Base-by-base conservation (phyloP, 2,113 vertebrate species). In the Micronycteris hirsuta region DNA sequence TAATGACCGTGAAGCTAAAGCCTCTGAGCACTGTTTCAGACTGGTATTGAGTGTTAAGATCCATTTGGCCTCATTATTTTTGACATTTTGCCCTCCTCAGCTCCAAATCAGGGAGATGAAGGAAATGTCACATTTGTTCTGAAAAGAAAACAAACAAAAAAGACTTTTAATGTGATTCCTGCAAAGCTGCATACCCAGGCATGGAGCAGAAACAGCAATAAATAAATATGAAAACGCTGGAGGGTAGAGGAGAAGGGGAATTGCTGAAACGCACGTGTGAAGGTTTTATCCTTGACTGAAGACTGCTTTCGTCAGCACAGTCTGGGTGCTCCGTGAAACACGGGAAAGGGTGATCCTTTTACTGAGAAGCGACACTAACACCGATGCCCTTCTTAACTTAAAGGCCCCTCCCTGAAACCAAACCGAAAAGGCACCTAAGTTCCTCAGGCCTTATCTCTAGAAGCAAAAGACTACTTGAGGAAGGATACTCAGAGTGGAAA, bases 101-200 rank as follows among this genome's bases (percentile, higher is more conserved):
- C 26, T 93, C 67, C 65, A 28, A 90, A 92, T 86, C 81, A 92
- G 84, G 43, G 45, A 97, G 67, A 89, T 82, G 49, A 97, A 92
- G 95, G 84, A 96, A 96, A 95, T 92, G 86, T 82, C 90, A 77
- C 56, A 93, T 94, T 94, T 94, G 33, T 95, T 96, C 77, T 93
- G 84, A 74, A 97, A 94, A 93, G 47, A 94, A 97, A 95, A 89
- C 45, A 81, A 84, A 33, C 54, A 73, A 85, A 94, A 94, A 94
- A 96, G 41, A 93, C 38, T 92, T 94, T 82, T 74, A 92, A 93
- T 87, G 80, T 95, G 67, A 70, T 95, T 70, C 36, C 33, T 94
- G 17, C 74, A 65, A 86, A 93, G 77, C 38, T 65, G 76, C 41
- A 85, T 24, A 93, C 19, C 33, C 52, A 81, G 85, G 81, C 31